These are phyloP conservation scores for Stomorhina lunata DNA, from an alignment of 2,888 invertebrate genomes.

Conservation along the genomic window DNA sequence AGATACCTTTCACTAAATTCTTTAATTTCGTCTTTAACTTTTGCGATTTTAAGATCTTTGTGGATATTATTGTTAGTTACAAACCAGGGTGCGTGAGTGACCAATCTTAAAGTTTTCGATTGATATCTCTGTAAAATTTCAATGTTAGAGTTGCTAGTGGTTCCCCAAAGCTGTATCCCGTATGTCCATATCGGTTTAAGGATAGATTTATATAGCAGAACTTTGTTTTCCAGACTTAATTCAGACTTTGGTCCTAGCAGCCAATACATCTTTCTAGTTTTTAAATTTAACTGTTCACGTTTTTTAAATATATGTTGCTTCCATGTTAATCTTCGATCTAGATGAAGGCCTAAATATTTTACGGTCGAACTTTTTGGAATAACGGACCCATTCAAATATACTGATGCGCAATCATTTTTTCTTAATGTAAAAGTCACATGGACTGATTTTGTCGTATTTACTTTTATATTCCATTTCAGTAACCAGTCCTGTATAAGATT, in stretches of 20 bases:
- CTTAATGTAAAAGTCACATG: constrained; percentile 1
- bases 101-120: too few relatives aligned
- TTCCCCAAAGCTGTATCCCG: too few relatives aligned
- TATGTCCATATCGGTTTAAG: too few relatives aligned
- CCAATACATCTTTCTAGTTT: too few relatives aligned
- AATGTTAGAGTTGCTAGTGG: too few relatives aligned
- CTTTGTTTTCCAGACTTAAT: too few relatives aligned
- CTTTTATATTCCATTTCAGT: background rate
- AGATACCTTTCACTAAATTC: background rate
- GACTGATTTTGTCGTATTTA: background rate
- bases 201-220: too few relatives aligned
- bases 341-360: background rate
- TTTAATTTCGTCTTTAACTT: background rate
- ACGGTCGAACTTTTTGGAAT: background rate
- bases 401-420: background rate
- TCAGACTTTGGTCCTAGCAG: too few relatives aligned
- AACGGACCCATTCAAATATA: background rate
- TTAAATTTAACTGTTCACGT: background rate
- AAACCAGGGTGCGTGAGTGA: too few relatives aligned
- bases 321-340: background rate
- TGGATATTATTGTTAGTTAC: too few relatives aligned
- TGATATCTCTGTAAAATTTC: too few relatives aligned
- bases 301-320: background rate
- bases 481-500: background rate
- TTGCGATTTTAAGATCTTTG: background rate